Base-by-base conservation (phyloP, 1,140 invertebrate genomes). In the Caenorhabditis tropicalis region DNA sequence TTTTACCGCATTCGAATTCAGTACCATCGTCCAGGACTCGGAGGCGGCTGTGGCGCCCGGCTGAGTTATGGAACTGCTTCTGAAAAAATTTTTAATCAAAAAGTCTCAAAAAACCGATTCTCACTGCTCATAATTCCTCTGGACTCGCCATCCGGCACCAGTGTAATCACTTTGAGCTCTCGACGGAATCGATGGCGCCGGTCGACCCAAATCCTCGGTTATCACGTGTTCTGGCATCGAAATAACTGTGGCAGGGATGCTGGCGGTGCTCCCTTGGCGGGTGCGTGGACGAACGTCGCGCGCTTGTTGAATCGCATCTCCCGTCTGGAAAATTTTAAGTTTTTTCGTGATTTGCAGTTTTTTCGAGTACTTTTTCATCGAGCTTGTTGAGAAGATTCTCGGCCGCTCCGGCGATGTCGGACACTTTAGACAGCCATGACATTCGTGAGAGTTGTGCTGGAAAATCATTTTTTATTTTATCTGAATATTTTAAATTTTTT, bases 401-500 rank as follows among this genome's bases (percentile, higher is more conserved):
- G 9, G 84, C 84, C 43, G 56, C 83, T n/a, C 84, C 84, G 36
- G 84, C 84, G 9, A 85, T 36, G 79, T 85, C 84, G 1, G 53
- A 31, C 31, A 85, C 79, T 65, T 85, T 85, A 46, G 74, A 58
- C 60, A 85, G 58, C 84, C 84, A 85, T 70, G 84, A 85, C 84
- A 85, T 85, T 70, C 70, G 33, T n/a, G 12, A 15, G 21, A 29
- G 19, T 9, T 82, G 16, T 9, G 19, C 46, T 51, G 79, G 15
- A 81, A 53, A 79, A 10, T 46, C n/a, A 48, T 2, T 19, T 16
- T 19, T 51, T 5, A 56, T 2, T 10, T 4, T 2, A 2, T 2
- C 2, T 2, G 49, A 1, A 51, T n/a, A 4, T 51, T 51, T 51
- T 1, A n/a, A 21, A n/a, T 0, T 21, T n/a, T 21, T 21, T 24